These are phyloP conservation scores for Acheta domesticus DNA, from an alignment of 2,888 invertebrate species.

Conservation along the genomic window DNA sequence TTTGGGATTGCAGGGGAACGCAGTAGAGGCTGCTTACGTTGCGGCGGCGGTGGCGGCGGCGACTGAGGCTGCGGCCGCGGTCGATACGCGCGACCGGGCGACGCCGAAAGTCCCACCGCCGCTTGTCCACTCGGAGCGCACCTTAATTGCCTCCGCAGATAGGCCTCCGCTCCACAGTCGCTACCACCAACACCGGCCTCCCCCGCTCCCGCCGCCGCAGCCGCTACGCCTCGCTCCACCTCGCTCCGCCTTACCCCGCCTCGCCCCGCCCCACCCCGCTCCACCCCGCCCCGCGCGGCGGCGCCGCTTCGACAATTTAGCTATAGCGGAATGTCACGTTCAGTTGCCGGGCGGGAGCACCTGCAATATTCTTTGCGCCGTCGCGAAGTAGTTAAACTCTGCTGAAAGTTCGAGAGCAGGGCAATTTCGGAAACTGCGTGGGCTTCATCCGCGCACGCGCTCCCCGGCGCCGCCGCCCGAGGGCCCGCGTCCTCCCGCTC, in stretches of 20 bases:
- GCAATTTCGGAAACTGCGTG: slow-evolving; percentile 11
- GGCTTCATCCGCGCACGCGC: background rate
- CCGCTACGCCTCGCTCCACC: no score
- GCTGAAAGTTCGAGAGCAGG: background rate
- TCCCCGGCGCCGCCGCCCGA: background rate
- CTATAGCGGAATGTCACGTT: background rate
- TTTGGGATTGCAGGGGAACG: background rate
- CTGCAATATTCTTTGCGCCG: slow-evolving; percentile 18
- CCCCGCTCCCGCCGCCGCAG: no score
- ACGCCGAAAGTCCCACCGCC: background rate
- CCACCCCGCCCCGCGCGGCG: no score
- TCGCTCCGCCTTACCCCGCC: no score
- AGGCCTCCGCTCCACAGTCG: background rate
- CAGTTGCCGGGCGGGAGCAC: slow-evolving; percentile 7
- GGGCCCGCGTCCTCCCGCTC: no score
- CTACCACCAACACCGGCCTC: background rate
- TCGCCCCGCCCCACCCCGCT: no score
- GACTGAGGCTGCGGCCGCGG: background rate
- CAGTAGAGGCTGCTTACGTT: background rate
- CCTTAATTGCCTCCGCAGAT: background rate
- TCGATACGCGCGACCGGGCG: slow-evolving; percentile 1
- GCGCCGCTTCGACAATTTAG: background rate
- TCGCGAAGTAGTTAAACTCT: slow-evolving; percentile 9
- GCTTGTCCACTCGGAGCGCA: background rate
- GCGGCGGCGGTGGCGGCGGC: background rate